phyloP scores from a whole-genome alignment of 2,797 vertebrate species.

The Neostethus bicornis region DNA sequence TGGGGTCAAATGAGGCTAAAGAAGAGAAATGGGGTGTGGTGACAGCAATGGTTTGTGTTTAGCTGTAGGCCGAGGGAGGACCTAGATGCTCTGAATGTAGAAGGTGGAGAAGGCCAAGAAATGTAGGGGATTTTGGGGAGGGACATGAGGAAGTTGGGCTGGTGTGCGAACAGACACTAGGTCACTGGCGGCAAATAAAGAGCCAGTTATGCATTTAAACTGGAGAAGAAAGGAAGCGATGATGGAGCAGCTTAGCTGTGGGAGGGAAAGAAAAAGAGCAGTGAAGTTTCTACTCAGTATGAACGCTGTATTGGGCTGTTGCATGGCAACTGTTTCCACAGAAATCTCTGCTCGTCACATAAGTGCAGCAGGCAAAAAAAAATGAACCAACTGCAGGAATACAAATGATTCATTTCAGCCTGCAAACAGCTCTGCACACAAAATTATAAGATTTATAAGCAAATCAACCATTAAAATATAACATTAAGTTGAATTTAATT shows the following conservation, averaged over 20 bases:
- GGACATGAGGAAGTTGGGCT: too few relatives aligned
- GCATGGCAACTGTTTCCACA: constrained; percentile 86
- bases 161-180: constrained; percentile 49
- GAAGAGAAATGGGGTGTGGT: constrained; percentile 68
- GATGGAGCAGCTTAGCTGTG: constrained; percentile 20
- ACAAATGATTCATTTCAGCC: constrained; percentile 50
- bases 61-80: constrained; percentile 35
- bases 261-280: constrained; percentile 57
- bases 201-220: constrained; percentile 12
- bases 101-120: too few relatives aligned
- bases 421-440: too few relatives aligned
- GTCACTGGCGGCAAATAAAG: constrained; percentile 28
- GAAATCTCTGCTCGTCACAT: constrained; percentile 80
- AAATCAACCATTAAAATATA: not conserved
- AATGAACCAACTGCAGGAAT: constrained; percentile 60
- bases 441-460: too few relatives aligned
- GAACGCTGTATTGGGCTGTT: constrained; percentile 74
- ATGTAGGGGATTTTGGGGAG: constrained; percentile 73
- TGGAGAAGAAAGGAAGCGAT: constrained; percentile 40
- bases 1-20: constrained; percentile 82
- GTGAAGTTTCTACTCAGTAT: constrained; percentile 60
- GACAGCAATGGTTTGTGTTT: constrained; percentile 30
- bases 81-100: constrained; percentile 77
- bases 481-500: too few relatives aligned
- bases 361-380: constrained; percentile 60